Evolutionary conservation across 30 jellyfish, hydroid and myxozoan species (phyloP).

Genomic region (Pseudorhiza aurosa): DNA sequence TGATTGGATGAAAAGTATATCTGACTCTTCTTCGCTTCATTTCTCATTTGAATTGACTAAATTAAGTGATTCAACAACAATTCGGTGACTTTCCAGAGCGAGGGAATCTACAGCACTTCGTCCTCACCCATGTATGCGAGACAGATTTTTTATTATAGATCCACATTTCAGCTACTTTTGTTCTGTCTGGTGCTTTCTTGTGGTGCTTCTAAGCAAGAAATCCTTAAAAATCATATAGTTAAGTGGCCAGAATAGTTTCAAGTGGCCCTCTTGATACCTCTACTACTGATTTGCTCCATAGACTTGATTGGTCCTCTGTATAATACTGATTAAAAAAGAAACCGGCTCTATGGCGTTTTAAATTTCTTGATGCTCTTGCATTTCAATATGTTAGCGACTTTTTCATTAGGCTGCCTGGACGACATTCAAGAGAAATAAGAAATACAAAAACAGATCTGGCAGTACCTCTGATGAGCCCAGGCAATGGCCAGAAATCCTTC

Average conservation of each 20-base stretch:
- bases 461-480: background rate
- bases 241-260: slow-evolving; percentile 22
- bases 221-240: slow-evolving; percentile 3
- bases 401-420: background rate
- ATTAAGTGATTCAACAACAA: no score
- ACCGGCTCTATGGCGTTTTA: background rate
- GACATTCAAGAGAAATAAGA: background rate
- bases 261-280: slow-evolving; percentile 29
- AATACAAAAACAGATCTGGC: background rate
- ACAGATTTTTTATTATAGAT: background rate
- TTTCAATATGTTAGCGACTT: background rate
- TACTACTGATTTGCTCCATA: slow-evolving; percentile 42
- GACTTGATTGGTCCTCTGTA: slow-evolving; percentile 39
- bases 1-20: no score
- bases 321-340: slow-evolving; percentile 4
- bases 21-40: no score
- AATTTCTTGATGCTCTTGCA: slow-evolving; percentile 7
- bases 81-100: background rate
- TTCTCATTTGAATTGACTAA: no score
- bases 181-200: slow-evolving; percentile 27
- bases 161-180: slow-evolving; percentile 27
- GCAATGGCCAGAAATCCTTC: slow-evolving; percentile 5
- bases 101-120: background rate
- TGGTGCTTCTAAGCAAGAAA: slow-evolving; percentile 8
- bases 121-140: no score